Percentiles rank a stretch among this genome's conserved stretches.
These are phyloP conservation scores for Leptothorax acervorum DNA, from an alignment of 2,888 invertebrate species.

Conservation along the genomic window DNA sequence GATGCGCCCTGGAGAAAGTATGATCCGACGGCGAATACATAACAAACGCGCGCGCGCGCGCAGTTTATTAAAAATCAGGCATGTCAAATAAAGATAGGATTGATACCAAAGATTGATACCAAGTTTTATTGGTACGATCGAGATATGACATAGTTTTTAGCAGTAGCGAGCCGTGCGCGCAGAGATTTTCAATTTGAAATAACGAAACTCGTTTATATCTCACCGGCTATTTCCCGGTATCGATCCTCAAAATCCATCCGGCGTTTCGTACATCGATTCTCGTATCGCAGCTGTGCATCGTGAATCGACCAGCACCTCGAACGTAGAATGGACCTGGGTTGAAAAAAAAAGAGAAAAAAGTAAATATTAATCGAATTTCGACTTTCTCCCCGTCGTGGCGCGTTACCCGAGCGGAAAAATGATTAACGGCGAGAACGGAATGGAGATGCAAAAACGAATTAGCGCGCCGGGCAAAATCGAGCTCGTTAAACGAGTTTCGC, in stretches of 20 bases:
- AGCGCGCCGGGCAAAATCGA: constrained; percentile 53
- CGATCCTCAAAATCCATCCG: constrained; percentile 39
- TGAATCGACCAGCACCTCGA: neutral
- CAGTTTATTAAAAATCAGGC: constrained; percentile 37
- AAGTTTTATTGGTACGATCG: constrained; percentile 6
- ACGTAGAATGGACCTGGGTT: constrained; percentile 11
- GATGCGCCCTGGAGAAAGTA: constrained; percentile 10
- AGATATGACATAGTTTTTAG: constrained; percentile 43
- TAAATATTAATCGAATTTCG: constrained; percentile 56
- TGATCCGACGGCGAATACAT: constrained; percentile 1
- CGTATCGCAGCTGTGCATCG: constrained; percentile 32
- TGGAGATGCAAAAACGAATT: constrained; percentile 56
- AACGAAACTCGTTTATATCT: constrained; percentile 42
- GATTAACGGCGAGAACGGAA: constrained; percentile 56
- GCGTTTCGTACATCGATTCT: constrained; percentile 20
- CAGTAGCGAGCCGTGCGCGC: neutral
- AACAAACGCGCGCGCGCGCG: neutral
- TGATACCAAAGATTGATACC: constrained; percentile 29
- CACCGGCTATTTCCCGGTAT: constrained; percentile 33
- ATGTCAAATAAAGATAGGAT: constrained; percentile 39
- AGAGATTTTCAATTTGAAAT: constrained; percentile 39
- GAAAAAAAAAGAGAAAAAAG: neutral
- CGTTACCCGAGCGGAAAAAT: constrained; percentile 56
- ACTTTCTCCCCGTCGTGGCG: constrained; percentile 46
- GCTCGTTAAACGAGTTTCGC: constrained; percentile 57